Evolutionary conservation across 2,888 invertebrate genomes (phyloP).

Genomic region (Nemoura dubitans): DNA sequence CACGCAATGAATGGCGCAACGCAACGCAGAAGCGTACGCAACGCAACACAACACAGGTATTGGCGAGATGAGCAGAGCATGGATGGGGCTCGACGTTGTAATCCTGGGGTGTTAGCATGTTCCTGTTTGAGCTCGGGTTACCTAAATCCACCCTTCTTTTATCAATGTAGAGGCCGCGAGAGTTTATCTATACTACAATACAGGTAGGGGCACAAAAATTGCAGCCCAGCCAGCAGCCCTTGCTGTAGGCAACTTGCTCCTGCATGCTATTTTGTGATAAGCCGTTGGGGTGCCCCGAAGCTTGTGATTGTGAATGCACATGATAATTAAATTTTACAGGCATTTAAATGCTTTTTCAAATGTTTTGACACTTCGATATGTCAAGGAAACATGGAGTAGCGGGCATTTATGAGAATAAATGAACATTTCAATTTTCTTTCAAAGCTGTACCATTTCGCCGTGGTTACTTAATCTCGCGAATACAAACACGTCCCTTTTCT

Average conservation of each 20-base stretch:
- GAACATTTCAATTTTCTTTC: neutral
- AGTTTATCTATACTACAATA: neutral
- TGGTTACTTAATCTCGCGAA: neutral
- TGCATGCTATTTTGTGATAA: too few species aligned
- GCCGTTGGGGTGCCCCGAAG: too few species aligned
- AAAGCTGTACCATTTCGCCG: neutral
- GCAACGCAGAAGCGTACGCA: too few species aligned
- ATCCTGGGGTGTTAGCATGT: conserved; percentile 2
- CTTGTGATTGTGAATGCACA: too few species aligned
- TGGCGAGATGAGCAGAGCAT: neutral
- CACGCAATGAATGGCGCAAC: neutral
- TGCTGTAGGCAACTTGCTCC: too few species aligned
- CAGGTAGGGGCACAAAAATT: conserved; percentile 12
- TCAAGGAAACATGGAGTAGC: too few species aligned
- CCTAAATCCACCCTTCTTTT: neutral
- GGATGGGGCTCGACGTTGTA: neutral
- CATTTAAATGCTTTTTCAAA: too few species aligned
- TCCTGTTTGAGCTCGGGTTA: neutral
- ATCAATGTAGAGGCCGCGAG: neutral
- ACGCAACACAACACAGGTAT: neutral
- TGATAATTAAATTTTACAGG: too few species aligned
- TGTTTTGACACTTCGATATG: too few species aligned
- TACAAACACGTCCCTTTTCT: conserved; percentile 7
- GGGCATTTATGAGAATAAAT: too few species aligned
- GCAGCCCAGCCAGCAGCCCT: neutral